These are phyloP conservation scores for Troides oblongomaculatus DNA, from an alignment of 2,888 invertebrate species.

Conservation along the genomic window DNA sequence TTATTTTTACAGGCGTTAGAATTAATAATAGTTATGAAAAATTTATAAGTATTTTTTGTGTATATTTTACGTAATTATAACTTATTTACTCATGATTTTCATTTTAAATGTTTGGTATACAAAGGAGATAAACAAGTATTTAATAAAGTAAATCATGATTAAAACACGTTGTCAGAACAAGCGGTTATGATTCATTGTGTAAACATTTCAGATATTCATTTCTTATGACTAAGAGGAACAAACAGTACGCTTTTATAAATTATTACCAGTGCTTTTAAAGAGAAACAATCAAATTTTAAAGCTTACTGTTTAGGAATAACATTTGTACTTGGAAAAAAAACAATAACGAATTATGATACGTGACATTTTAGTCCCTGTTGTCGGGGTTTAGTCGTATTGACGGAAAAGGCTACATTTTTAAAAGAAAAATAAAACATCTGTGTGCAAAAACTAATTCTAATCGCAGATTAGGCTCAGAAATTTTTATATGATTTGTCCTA, in stretches of 20 bases:
- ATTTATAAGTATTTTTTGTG: background rate
- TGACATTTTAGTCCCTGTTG: background rate
- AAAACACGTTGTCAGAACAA: constrained; percentile 11
- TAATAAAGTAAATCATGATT: constrained; percentile 1
- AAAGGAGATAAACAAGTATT: background rate
- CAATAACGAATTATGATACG: background rate
- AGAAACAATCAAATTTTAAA: constrained; percentile 30
- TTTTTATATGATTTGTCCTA: background rate
- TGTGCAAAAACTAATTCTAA: background rate
- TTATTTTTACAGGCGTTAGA: background rate
- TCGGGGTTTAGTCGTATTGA: no score
- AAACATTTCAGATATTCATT: constrained; percentile 64
- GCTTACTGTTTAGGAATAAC: constrained; percentile 6
- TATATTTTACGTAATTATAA: background rate
- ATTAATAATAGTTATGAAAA: background rate
- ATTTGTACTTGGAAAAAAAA: constrained; percentile 17
- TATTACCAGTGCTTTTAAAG: constrained; percentile 32
- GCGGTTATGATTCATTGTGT: constrained; percentile 58
- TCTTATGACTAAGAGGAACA: constrained; percentile 63
- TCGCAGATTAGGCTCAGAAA: background rate
- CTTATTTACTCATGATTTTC: background rate
- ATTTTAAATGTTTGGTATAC: background rate
- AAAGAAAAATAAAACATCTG: background rate
- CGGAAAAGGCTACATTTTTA: no score
- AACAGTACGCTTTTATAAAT: constrained; percentile 42